A percentile compares a stretch with the other conserved stretches of the same genome.
These are phyloP conservation scores for Falcunculus frontatus DNA, from an alignment of 2,113 vertebrate species.

Conservation along the genomic window DNA sequence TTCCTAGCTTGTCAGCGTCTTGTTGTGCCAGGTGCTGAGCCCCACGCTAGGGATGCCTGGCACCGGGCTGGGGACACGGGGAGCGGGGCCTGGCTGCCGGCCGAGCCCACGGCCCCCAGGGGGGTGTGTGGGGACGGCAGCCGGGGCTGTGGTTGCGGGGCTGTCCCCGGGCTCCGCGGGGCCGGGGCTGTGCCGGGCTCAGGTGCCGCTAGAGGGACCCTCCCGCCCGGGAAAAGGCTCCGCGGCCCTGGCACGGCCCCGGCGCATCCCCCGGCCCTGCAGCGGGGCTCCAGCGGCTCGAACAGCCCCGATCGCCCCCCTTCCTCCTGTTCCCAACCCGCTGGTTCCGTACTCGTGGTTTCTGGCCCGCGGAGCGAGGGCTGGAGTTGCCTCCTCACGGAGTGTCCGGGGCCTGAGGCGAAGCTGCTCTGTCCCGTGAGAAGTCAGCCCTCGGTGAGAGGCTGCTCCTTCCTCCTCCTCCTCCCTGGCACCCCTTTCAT, in stretches of 20 bases:
- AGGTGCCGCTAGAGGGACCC: constrained; percentile 19
- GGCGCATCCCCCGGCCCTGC: rapidly evolving
- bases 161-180: no score
- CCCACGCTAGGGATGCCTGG: rapidly evolving
- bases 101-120: rapidly evolving
- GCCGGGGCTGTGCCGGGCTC: background rate
- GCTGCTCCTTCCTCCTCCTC: background rate
- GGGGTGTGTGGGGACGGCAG: background rate
- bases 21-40: rapidly evolving
- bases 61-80: background rate
- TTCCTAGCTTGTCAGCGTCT: rapidly evolving
- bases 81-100: background rate
- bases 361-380: rapidly evolving
- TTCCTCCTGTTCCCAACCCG: rapidly evolving
- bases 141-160: no score
- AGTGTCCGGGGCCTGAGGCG: rapidly evolving
- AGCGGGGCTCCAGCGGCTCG: background rate
- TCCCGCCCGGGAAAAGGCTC: background rate
- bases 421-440: background rate
- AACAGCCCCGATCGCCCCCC: rapidly evolving
- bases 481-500: background rate
- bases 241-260: background rate
- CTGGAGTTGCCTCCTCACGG: rapidly evolving
- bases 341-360: rapidly evolving
- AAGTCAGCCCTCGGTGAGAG: background rate